Conservation (phyloP, 1,140 invertebrate species). For the Metaphire vulgaris region DNA sequence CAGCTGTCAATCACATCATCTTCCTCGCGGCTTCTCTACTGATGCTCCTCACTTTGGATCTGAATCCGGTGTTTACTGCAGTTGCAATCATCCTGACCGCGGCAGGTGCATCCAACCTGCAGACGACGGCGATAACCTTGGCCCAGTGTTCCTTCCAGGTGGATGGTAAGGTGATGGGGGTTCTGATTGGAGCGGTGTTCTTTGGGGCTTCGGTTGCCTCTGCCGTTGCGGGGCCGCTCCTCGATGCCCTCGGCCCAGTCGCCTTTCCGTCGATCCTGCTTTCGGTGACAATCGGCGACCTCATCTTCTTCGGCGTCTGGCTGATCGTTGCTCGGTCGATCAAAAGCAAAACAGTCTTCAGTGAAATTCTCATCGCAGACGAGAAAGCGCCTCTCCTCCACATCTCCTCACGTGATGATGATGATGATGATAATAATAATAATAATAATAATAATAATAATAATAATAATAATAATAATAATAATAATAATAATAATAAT, state of each 20-base stretch:
- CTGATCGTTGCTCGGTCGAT: neutral
- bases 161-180: neutral
- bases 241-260: neutral
- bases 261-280: neutral
- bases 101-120: neutral
- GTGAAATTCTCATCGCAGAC: no score
- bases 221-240: neutral
- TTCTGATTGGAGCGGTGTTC: neutral
- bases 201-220: neutral
- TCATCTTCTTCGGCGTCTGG: neutral
- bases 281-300: neutral
- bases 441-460: no score
- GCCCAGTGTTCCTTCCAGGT: neutral
- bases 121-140: neutral
- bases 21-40: neutral
- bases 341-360: no score
- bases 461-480: no score
- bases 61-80: neutral
- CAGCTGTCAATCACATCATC: neutral
- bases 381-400: no score
- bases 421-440: no score
- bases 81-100: neutral
- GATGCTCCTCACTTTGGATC: neutral
- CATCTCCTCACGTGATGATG: no score
- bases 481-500: no score